These are phyloP conservation scores for Centropus bengalensis DNA, from an alignment of 2,113 vertebrate species.

Conservation along the genomic window DNA sequence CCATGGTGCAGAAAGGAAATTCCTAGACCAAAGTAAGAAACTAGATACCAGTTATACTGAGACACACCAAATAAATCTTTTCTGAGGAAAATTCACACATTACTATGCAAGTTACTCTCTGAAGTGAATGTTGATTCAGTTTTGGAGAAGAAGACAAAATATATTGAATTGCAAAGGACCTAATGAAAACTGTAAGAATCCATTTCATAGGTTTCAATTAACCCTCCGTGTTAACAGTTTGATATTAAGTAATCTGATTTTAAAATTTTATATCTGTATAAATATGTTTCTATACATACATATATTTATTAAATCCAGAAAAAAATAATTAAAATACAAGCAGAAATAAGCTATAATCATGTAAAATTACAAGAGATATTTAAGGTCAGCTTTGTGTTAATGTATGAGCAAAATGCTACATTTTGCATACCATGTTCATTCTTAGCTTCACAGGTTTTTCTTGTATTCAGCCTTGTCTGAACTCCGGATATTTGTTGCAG, in stretches of 20 bases:
- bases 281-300: background rate
- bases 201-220: background rate
- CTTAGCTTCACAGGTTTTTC: background rate
- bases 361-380: background rate
- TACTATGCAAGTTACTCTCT: background rate
- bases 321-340: background rate
- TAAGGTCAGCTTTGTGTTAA: background rate
- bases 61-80: background rate
- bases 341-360: background rate
- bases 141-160: background rate
- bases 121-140: background rate
- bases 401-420: fast-evolving
- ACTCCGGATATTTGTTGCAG: background rate
- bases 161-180: background rate
- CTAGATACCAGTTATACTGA: background rate
- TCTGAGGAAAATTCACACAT: background rate
- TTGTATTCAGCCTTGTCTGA: background rate
- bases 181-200: background rate
- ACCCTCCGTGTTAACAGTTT: background rate
- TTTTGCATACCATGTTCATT: background rate
- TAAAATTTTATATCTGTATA: background rate
- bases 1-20: background rate
- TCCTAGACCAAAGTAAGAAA: background rate
- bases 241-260: background rate
- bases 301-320: background rate